Conservation (phyloP, 2,888 invertebrate species). For the Sphinx pinastri region DNA sequence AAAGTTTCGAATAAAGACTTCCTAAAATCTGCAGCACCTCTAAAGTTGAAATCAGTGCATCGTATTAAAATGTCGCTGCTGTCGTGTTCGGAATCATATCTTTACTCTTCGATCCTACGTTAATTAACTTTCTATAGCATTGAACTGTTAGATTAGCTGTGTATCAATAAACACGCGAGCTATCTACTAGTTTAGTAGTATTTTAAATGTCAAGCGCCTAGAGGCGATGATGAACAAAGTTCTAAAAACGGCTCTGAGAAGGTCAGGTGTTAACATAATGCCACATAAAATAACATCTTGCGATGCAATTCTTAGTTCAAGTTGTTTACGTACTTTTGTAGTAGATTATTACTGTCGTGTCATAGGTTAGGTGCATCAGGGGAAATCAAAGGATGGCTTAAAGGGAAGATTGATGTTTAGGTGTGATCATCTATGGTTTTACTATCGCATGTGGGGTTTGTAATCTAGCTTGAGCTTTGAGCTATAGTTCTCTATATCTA, state of each 20-base stretch:
- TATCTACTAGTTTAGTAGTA: neutral
- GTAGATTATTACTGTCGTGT: too few species aligned
- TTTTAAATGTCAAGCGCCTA: conserved; percentile 3
- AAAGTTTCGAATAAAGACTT: too few species aligned
- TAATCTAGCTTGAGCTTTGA: too few species aligned
- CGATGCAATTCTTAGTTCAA: neutral
- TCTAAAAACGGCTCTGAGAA: neutral
- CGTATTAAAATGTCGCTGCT: neutral
- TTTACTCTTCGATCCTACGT: neutral
- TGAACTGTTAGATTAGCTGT: conserved; percentile 7
- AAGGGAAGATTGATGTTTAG: too few species aligned
- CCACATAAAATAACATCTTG: neutral
- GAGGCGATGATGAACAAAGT: neutral
- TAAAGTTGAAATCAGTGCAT: too few species aligned
- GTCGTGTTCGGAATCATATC: neutral
- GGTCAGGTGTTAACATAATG: conserved; percentile 3
- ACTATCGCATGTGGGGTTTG: too few species aligned
- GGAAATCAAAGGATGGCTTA: too few species aligned
- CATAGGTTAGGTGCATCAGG: too few species aligned
- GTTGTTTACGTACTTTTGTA: too few species aligned
- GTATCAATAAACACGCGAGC: conserved; percentile 1
- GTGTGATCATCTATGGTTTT: too few species aligned
- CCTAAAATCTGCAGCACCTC: too few species aligned
- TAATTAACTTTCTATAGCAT: conserved; percentile 20
- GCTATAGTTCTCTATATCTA: too few species aligned